Base-by-base conservation (phyloP, 2,797 vertebrate genomes). In the Melopsittacus undulatus region DNA sequence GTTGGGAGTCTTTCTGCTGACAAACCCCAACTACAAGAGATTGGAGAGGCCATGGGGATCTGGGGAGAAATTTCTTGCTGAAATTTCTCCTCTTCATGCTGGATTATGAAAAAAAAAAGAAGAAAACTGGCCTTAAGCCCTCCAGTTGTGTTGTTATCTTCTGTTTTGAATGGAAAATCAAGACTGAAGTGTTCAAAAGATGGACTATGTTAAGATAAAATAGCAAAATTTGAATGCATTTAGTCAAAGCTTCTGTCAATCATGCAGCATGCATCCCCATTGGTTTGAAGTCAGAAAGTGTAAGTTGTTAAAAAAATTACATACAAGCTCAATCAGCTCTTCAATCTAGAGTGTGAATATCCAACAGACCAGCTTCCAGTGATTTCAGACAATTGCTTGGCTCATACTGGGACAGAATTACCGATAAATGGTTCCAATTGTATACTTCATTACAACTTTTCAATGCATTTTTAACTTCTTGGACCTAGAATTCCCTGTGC, bases 301-400 rank as follows among this genome's bases (percentile, higher is more conserved):
- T n/a, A 95, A 52, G 49, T 7, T 75, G 78, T 93, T 91, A 67
- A 90, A 94, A 81, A 94, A 87, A 83, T 87, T 59, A 88, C 40
- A 68, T 72, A 84, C 91, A 78, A 92, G 83, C 68, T 95, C 82
- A 93, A 93, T 97, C 95, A 94, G 23, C 62, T 93, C 78, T 90
- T 57, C 57, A 95, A 12, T 69, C 38, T 75, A 48, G 27, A 43
- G 62, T 96, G 94, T 96, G 94, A 94, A 94, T 88, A 97, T 84
- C 84, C 94, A 84, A 54, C 61, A 89, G 82, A 76, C 51, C 67
- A 83, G 40, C 67, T 91, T 87, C 42, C 52, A 83, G 62, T 96
- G 84, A 94, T 96, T 96, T 97, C 78, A 95, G 90, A 75, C 72
- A 90, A 95, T 93, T 92, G 36, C 57, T 85, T 80, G 72, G n/a